Percentiles rank a stretch among this genome's conserved stretches.
Conservation (phyloP, 2,888 invertebrate genomes). For the Amblyjoppa fuscipennis region DNA sequence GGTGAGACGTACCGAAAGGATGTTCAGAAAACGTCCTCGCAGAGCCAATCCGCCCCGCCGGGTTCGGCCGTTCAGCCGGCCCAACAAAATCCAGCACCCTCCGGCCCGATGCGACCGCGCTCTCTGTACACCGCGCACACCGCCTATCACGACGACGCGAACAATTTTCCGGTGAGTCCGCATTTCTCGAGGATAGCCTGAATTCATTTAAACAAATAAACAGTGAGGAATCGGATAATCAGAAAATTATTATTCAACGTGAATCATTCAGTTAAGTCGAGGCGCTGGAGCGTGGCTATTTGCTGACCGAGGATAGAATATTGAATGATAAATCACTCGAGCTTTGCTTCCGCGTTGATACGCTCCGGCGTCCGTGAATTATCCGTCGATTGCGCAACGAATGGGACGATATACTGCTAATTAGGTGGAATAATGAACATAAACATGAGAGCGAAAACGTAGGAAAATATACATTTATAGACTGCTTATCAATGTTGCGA, state of each 20-base stretch:
- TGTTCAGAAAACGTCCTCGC: constrained; percentile 45
- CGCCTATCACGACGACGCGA: constrained; percentile 83
- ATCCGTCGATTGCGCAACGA: constrained; percentile 30
- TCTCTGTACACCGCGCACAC: constrained; percentile 90
- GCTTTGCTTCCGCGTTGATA: constrained; percentile 38
- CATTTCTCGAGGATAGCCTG: constrained; percentile 9
- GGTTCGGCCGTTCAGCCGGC: constrained; percentile 63
- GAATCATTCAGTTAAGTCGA: background rate
- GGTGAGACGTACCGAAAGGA: constrained; percentile 71
- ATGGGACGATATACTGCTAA: constrained; percentile 10
- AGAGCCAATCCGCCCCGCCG: constrained; percentile 56
- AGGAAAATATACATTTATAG: background rate
- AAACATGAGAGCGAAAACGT: background rate
- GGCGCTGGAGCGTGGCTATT: constrained; percentile 8
- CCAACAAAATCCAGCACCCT: constrained; percentile 66
- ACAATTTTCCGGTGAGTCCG: constrained; percentile 78
- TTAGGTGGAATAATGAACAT: constrained; percentile 4
- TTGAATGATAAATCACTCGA: constrained; percentile 33
- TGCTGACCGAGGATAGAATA: background rate
- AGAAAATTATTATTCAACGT: constrained; percentile 12
- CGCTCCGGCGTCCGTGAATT: constrained; percentile 29
- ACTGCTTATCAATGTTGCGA: constrained; percentile 2
- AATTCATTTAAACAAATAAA: constrained; percentile 2
- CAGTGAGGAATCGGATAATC: background rate
- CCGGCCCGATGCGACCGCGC: constrained; percentile 87